Conservation (phyloP, 1,140 invertebrate genomes). For the Cardiocondyla obscurior region DNA sequence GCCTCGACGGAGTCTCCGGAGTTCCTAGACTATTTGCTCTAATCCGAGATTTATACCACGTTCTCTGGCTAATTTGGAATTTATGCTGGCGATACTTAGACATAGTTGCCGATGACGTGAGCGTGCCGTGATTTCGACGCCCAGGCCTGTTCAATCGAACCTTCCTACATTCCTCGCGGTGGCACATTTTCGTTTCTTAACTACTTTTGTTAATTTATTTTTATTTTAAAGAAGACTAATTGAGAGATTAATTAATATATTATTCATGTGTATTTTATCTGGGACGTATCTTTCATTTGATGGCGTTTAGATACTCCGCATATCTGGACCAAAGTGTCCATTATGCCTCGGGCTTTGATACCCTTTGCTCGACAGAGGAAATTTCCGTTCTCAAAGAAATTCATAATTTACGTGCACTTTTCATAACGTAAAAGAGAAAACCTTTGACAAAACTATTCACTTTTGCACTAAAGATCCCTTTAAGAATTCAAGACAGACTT, state of each 20-base stretch:
- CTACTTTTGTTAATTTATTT: slow-evolving; percentile 1
- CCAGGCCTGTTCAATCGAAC: slow-evolving; percentile 1
- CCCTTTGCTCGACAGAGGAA: not conserved
- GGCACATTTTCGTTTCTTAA: not conserved
- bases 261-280: not conserved
- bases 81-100: slow-evolving; percentile 46
- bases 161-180: slow-evolving; percentile 12
- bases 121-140: slow-evolving; percentile 13
- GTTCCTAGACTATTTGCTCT: slow-evolving; percentile 27
- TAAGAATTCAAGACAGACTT: not conserved
- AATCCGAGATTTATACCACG: slow-evolving; percentile 44
- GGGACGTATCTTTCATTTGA: not conserved
- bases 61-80: slow-evolving; percentile 42
- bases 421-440: not conserved
- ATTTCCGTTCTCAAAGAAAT: not conserved
- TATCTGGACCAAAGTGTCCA: slow-evolving; percentile 26
- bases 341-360: not conserved
- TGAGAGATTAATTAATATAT: not conserved
- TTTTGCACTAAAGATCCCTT: not conserved
- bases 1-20: slow-evolving; percentile 17
- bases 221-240: slow-evolving; percentile 2
- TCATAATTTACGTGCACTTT: slow-evolving; percentile 19
- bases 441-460: not conserved
- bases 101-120: slow-evolving; percentile 50
- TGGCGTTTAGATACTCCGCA: not conserved